These are phyloP conservation scores for Lochmaea crataegi DNA, from an alignment of 2,888 invertebrate genomes.

Conservation along the genomic window DNA sequence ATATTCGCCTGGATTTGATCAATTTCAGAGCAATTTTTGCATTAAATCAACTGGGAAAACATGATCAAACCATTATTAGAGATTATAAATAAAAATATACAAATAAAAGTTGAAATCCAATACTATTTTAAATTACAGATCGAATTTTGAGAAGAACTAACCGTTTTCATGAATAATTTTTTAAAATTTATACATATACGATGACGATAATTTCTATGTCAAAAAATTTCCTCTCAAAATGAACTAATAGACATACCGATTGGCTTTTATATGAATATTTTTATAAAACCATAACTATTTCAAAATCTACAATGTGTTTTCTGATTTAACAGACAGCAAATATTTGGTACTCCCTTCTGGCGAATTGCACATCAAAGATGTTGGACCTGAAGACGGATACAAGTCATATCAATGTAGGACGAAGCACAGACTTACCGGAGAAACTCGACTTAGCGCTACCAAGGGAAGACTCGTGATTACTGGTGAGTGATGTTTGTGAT, in stretches of 20 bases:
- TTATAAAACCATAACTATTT: slow-evolving; percentile 14
- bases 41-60: not conserved
- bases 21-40: too few species aligned
- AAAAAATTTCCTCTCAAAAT: not conserved
- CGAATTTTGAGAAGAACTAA: not conserved
- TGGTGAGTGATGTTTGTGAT: slow-evolving; percentile 75
- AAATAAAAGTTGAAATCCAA: not conserved
- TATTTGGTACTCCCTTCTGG: slow-evolving; percentile 94
- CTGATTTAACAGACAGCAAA: slow-evolving; percentile 83
- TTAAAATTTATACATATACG: too few species aligned
- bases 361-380: slow-evolving; percentile 94
- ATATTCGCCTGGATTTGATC: too few species aligned
- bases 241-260: not conserved
- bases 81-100: not conserved
- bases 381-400: slow-evolving; percentile 93
- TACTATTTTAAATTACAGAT: not conserved
- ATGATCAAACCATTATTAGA: not conserved
- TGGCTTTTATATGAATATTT: slow-evolving; percentile 5
- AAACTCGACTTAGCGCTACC: slow-evolving; percentile 91
- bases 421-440: slow-evolving; percentile 91
- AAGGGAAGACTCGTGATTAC: slow-evolving; percentile 95
- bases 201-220: too few species aligned
- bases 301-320: slow-evolving; percentile 26
- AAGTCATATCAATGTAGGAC: slow-evolving; percentile 95
- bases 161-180: too few species aligned